phyloP scores from a whole-genome alignment of 2,113 vertebrate genomes.

The Crotalus viridis region DNA sequence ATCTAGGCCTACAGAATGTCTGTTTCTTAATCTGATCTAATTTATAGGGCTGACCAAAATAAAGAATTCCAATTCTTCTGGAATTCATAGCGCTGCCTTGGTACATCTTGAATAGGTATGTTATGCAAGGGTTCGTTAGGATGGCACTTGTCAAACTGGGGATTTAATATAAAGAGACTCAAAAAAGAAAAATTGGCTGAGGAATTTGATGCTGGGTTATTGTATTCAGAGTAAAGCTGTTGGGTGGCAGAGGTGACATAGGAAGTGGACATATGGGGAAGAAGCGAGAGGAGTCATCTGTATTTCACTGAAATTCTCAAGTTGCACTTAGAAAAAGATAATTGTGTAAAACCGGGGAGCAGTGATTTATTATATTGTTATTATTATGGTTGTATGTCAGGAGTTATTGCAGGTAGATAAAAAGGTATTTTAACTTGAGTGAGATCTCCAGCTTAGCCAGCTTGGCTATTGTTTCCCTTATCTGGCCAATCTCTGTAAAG shows the following conservation, averaged over 20 bases:
- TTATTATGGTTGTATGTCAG: background rate
- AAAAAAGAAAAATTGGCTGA: background rate
- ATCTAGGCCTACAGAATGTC: background rate
- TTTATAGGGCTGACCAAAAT: background rate
- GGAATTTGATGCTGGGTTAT: background rate
- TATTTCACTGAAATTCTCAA: background rate
- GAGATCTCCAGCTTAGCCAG: background rate
- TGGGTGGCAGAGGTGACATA: background rate
- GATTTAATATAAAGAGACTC: background rate
- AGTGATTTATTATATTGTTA: background rate
- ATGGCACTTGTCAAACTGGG: background rate
- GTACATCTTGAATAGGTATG: background rate
- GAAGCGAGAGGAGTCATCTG: too few relatives aligned
- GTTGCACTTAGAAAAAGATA: background rate
- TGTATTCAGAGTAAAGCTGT: background rate
- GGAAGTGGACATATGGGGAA: background rate
- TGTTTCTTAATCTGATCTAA: background rate
- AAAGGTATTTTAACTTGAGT: background rate
- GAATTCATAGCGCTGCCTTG: background rate
- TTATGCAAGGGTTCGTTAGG: background rate
- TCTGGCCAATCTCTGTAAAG: background rate
- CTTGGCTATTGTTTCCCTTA: background rate
- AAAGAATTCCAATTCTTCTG: background rate
- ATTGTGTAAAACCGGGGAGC: background rate
- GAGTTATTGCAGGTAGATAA: background rate